These are phyloP conservation scores for Drosophila barbarae DNA, from an alignment of 2,888 invertebrate species.

Conservation along the genomic window DNA sequence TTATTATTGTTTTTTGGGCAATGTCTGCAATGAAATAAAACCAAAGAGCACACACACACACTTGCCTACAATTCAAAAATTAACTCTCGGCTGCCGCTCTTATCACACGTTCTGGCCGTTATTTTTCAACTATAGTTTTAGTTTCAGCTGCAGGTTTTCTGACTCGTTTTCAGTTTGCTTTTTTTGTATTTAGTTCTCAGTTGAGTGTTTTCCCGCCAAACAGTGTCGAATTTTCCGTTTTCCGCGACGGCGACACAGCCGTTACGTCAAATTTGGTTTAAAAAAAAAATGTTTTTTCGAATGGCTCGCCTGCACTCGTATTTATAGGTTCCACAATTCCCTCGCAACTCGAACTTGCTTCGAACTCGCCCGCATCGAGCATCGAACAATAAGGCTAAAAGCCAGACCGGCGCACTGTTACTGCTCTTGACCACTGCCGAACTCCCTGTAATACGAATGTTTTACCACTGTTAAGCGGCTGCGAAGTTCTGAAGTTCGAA, in stretches of 20 bases:
- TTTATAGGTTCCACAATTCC: constrained; percentile 5
- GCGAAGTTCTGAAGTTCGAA: not conserved
- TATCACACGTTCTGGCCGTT: constrained; percentile 59
- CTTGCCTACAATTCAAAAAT: constrained; percentile 32
- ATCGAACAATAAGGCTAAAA: constrained; percentile 3
- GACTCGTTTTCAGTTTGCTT: constrained; percentile 8
- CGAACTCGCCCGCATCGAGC: constrained; percentile 7
- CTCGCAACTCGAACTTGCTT: constrained; percentile 5
- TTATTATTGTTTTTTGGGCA: constrained; percentile 1
- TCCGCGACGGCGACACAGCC: constrained; percentile 18
- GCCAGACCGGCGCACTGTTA: constrained; percentile 7
- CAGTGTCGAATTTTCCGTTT: constrained; percentile 19
- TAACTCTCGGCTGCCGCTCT: constrained; percentile 42
- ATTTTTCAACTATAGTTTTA: constrained; percentile 12
- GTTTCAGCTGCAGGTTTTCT: constrained; percentile 7
- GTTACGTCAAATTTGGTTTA: constrained; percentile 1
- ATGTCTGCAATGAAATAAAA: constrained; percentile 15
- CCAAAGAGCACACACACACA: constrained; percentile 32
- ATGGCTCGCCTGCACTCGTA: constrained; percentile 12
- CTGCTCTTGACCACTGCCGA: constrained; percentile 2
- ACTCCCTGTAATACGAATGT: not conserved
- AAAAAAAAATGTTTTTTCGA: constrained; percentile 1
- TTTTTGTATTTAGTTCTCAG: constrained; percentile 3
- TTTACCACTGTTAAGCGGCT: constrained; percentile 3
- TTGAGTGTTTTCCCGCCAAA: constrained; percentile 24